phyloP scores from a whole-genome alignment of 2,888 invertebrate genomes.

The Hofmannophila pseudospretella region DNA sequence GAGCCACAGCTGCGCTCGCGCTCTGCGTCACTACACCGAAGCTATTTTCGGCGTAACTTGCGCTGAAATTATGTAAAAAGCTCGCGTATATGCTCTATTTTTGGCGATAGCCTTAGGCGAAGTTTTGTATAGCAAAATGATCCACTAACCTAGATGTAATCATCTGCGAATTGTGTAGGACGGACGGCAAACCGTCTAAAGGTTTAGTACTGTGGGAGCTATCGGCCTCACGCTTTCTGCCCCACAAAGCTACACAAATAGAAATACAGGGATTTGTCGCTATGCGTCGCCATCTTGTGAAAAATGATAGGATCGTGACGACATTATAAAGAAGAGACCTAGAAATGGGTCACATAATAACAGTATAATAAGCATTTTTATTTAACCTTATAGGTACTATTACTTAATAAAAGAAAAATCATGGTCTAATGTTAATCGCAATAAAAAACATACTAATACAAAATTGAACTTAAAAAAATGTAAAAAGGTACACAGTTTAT shows the following conservation, averaged over 20 bases:
- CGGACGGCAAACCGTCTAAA: constrained; percentile 15
- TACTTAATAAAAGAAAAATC: too few relatives aligned
- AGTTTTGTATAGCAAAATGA: constrained; percentile 57
- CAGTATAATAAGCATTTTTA: not conserved
- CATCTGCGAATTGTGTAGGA: constrained; percentile 22
- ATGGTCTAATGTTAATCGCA: too few relatives aligned
- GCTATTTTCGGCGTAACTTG: constrained; percentile 76
- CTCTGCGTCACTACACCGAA: constrained; percentile 63
- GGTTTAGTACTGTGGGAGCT: constrained; percentile 15
- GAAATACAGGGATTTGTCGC: constrained; percentile 76
- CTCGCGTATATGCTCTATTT: constrained; percentile 73
- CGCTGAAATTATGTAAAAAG: constrained; percentile 79
- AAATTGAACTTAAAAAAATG: too few relatives aligned
- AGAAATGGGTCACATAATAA: constrained; percentile 47
- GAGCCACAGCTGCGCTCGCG: constrained; percentile 38
- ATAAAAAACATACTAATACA: too few relatives aligned
- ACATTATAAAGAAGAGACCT: constrained; percentile 61
- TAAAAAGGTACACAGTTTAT: too few relatives aligned
- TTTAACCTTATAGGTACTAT: too few relatives aligned
- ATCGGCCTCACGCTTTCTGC: constrained; percentile 30
- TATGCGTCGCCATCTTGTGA: constrained; percentile 77
- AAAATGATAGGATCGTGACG: constrained; percentile 75
- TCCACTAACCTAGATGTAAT: constrained; percentile 50
- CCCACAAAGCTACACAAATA: constrained; percentile 72
- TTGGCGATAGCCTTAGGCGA: constrained; percentile 68